Conservation (phyloP, 2,888 invertebrate species). For the Trissoscelio sp. region DNA sequence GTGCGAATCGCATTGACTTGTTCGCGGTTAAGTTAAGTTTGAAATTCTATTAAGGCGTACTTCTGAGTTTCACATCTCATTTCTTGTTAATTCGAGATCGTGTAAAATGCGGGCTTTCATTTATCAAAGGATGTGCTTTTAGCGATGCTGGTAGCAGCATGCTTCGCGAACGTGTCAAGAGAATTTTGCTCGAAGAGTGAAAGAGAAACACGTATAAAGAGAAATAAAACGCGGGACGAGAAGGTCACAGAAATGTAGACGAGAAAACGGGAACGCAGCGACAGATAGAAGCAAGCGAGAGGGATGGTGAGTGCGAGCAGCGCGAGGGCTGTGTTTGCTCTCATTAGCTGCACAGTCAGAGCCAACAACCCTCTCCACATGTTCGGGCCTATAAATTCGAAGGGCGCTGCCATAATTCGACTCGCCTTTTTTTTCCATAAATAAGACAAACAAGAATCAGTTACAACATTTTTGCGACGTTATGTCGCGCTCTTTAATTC, state of each 20-base stretch:
- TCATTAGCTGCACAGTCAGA: constrained; percentile 74
- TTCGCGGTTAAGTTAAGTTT: constrained; percentile 49
- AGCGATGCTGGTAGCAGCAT: constrained; percentile 71
- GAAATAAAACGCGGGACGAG: constrained; percentile 58
- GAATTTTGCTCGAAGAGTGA: constrained; percentile 54
- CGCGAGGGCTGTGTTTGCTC: constrained; percentile 73
- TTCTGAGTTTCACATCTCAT: constrained; percentile 54
- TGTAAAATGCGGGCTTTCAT: constrained; percentile 67
- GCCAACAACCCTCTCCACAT: constrained; percentile 72
- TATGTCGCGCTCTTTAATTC: constrained; percentile 1
- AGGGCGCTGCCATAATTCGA: constrained; percentile 57
- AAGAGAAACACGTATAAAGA: constrained; percentile 63
- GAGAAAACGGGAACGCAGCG: constrained; percentile 53
- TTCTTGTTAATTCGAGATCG: constrained; percentile 61
- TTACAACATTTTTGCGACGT: constrained; percentile 11
- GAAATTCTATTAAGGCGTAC: constrained; percentile 53
- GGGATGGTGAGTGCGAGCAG: constrained; percentile 42
- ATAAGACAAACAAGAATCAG: not conserved
- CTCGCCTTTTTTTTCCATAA: constrained; percentile 10
- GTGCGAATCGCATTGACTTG: constrained; percentile 30
- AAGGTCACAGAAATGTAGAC: constrained; percentile 49
- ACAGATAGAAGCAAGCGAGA: constrained; percentile 49
- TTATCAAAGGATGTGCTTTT: constrained; percentile 67
- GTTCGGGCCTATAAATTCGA: constrained; percentile 65
- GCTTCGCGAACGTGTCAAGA: constrained; percentile 68